phyloP scores from a whole-genome alignment of 2,888 invertebrate species.

The Encarsia formosa region DNA sequence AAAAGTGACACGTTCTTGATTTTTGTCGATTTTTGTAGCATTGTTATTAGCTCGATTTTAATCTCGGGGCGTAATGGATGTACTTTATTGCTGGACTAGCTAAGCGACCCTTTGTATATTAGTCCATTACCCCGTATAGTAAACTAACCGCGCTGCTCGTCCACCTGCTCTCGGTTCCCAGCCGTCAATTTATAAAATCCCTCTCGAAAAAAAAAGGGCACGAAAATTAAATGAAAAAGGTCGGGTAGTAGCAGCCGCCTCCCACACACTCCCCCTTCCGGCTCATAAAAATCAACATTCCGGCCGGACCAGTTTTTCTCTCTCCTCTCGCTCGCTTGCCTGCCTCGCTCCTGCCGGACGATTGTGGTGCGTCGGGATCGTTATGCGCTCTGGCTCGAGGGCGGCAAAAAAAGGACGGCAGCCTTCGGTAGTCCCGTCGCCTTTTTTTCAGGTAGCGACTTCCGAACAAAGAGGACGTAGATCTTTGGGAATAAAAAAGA shows the following conservation, averaged over 20 bases:
- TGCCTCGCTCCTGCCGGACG: no score
- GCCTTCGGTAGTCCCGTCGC: constrained; percentile 47
- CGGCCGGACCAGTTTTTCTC: constrained; percentile 28
- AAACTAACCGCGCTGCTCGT: background rate
- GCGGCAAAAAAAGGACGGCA: background rate
- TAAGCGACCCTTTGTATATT: no score
- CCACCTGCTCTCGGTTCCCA: background rate
- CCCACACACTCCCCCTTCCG: background rate
- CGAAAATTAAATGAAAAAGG: background rate
- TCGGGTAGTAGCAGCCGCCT: background rate
- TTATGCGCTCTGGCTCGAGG: constrained; percentile 15
- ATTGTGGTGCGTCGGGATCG: no score
- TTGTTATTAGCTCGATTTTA: no score
- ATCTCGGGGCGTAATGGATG: no score
- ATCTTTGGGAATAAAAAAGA: no score
- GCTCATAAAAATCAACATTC: constrained; percentile 27
- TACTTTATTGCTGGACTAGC: no score
- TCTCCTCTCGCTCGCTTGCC: constrained; percentile 21
- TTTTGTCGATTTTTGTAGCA: no score
- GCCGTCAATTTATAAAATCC: background rate
- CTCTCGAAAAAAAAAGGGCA: background rate
- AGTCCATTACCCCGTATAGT: background rate
- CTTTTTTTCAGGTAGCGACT: no score
- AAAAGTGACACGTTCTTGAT: no score
- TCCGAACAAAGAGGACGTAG: no score